Evolutionary conservation across 2,113 vertebrate genomes (phyloP).

Genomic region (Rhea americana): DNA sequence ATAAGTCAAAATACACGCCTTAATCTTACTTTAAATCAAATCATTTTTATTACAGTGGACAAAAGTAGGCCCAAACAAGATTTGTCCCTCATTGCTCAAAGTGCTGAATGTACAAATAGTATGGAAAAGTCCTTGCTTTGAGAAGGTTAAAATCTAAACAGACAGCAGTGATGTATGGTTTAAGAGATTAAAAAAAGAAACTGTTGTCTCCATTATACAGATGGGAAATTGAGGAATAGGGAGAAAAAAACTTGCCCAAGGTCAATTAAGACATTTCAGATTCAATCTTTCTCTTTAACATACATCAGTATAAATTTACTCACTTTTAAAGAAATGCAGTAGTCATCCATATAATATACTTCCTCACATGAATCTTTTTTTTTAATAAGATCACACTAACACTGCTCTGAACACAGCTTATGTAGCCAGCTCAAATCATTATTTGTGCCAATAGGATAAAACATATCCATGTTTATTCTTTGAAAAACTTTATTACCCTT

Average conservation of each 20-base stretch:
- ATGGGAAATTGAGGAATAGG: conserved; percentile 8
- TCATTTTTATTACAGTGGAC: neutral
- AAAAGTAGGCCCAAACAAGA: conserved; percentile 6
- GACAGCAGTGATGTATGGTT: neutral
- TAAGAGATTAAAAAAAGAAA: neutral
- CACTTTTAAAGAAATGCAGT: neutral
- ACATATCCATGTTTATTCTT: neutral
- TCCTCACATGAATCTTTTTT: neutral
- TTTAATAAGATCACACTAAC: neutral
- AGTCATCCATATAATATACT: neutral
- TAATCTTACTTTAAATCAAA: neutral
- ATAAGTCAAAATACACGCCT: neutral
- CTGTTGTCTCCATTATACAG: conserved; percentile 32
- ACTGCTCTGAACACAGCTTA: neutral
- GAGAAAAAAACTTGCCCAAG: neutral
- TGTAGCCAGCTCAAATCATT: neutral
- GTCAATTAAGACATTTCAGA: conserved; percentile 8
- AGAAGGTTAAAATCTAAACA: neutral
- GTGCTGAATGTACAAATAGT: neutral
- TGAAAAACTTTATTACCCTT: neutral
- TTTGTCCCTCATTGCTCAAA: neutral
- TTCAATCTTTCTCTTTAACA: neutral
- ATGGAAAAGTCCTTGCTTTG: neutral
- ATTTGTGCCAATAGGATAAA: neutral
- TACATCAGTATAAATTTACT: neutral